phyloP scores from a whole-genome alignment of 2,888 invertebrate species.

The Drosophila peninsularis region DNA sequence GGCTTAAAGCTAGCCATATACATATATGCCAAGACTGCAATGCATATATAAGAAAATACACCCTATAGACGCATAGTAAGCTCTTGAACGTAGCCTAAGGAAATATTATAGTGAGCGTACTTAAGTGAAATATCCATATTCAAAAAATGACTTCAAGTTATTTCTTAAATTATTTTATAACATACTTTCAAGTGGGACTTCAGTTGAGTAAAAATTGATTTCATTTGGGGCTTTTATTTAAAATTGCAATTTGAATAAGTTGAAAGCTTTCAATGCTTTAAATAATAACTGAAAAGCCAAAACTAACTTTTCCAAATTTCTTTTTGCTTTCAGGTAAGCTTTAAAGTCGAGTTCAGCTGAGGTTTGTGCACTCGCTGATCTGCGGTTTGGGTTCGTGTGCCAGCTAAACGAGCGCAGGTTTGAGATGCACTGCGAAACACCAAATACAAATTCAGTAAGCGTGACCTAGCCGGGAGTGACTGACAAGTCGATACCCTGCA shows the following conservation, averaged over 20 bases:
- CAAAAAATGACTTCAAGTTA: not conserved
- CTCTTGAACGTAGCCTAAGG: not conserved
- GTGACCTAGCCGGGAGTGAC: not conserved
- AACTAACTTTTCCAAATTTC: not conserved
- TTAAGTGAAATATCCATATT: fast-evolving
- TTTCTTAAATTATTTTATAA: not conserved
- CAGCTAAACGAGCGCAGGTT: conserved; percentile 15
- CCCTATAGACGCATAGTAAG: not conserved
- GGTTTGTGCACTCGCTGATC: conserved; percentile 24
- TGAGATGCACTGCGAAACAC: conserved; percentile 16
- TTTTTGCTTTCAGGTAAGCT: conserved; percentile 63
- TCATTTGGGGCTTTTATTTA: not conserved
- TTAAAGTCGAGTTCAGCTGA: not conserved
- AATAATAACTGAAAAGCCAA: conserved; percentile 2
- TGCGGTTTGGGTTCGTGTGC: not conserved
- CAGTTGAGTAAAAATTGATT: too few species aligned
- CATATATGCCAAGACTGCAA: not conserved
- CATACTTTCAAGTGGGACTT: not conserved
- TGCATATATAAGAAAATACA: too few species aligned
- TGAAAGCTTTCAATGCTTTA: not conserved
- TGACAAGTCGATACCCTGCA: not conserved
- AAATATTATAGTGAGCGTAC: not conserved
- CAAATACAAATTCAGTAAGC: not conserved
- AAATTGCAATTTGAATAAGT: not conserved
- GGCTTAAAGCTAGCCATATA: too few species aligned